Base-by-base conservation (phyloP, 2,113 vertebrate species). In the Carlito syrichta region DNA sequence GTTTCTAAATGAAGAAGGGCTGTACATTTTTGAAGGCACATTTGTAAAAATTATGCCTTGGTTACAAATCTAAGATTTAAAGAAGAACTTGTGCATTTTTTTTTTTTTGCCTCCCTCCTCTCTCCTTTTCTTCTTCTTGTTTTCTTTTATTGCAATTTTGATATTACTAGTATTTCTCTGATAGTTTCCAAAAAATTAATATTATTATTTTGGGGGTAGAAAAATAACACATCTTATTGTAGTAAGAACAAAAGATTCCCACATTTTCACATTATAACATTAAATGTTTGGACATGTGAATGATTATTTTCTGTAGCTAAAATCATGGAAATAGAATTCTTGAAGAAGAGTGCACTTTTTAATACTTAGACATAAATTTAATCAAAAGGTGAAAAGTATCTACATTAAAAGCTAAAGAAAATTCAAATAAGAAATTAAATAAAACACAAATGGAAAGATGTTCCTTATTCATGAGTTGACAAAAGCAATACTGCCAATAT, bases 81-180 rank as follows among this genome's bases (percentile, higher is more conserved):
- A 52, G 45, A 50, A 50, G 8, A 86, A 38, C 2, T 89, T 68
- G 5, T 77, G n/a, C 38, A 91, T 12, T 92, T 60, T 60, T 71
- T 48, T 23, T 23, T 30, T 19, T 35, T 74, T 2, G 8, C 40
- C 86, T 32, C 20, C 17, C 71, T 23, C 4, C 2, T 71, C 14
- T 8, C 10, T 17, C 19, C 12, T 74, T 62, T n/a, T 17, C 71
- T 35, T 35, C 10, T 60, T 40, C 43, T 3, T n/a, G 4, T 30
- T 91, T 76, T 40, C n/a, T 87, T 87, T 86, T 50, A 5, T 73
- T 63, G 27, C 71, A 79, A 50, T 25, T 95, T 96, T 94, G 87
- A 12, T 48, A 50, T 58, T 94, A 87, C 30, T 30, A 11, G n/a
- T 73, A 68, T 74, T 68, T 74, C 20, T 73, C 23, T 73, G 20